Evolutionary conservation across 2,797 vertebrate genomes (phyloP).

Genomic region (Sardinella longiceps): DNA sequence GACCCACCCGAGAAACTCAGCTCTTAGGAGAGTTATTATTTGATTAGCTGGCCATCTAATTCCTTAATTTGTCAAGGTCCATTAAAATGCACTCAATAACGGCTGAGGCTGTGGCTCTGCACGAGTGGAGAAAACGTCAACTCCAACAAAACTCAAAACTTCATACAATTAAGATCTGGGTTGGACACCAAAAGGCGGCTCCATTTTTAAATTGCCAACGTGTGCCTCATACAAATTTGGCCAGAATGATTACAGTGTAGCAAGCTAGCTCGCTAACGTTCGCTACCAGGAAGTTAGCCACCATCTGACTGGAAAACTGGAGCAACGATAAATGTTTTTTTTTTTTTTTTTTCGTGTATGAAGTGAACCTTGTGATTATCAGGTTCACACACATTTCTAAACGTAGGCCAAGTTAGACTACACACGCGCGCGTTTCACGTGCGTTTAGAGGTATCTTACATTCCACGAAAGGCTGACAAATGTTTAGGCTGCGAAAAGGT

Average conservation of each 20-base stretch:
- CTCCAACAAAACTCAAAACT: slow-evolving; percentile 26
- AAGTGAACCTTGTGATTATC: slow-evolving; percentile 19
- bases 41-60: slow-evolving; percentile 45
- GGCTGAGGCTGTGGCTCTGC: neutral
- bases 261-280: slow-evolving; percentile 34
- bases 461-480: neutral
- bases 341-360: neutral
- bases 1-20: slow-evolving; percentile 38
- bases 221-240: slow-evolving; percentile 28
- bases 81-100: slow-evolving; percentile 31
- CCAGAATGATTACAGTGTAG: slow-evolving; percentile 19
- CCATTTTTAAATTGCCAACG: slow-evolving; percentile 30
- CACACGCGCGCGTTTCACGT: neutral
- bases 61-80: slow-evolving; percentile 36
- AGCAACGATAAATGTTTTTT: slow-evolving; percentile 24
- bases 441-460: neutral
- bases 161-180: neutral
- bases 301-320: slow-evolving; percentile 28
- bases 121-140: slow-evolving; percentile 18
- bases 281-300: slow-evolving; percentile 48
- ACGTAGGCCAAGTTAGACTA: slow-evolving; percentile 14
- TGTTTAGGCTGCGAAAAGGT: neutral
- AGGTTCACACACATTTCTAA: slow-evolving; percentile 8
- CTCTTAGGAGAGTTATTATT: slow-evolving; percentile 43
- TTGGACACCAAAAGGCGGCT: slow-evolving; percentile 20